Percentiles rank a stretch among this genome's conserved stretches.
Evolutionary conservation across 2,797 vertebrate species (phyloP).

Genomic region (Acanthiza pusilla): DNA sequence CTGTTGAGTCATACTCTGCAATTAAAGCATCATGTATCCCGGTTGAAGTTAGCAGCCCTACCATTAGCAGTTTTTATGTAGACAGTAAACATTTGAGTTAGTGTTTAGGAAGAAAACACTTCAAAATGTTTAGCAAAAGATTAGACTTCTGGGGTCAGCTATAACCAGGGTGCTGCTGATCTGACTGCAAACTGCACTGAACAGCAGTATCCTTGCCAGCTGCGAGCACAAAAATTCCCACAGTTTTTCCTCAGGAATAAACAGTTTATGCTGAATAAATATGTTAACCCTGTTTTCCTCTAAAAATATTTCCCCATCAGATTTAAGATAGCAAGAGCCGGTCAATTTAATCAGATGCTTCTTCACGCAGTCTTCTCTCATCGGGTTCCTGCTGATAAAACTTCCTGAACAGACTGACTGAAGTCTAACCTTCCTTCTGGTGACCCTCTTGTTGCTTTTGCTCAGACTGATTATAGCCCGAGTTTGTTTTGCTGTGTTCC

Average conservation of each 20-base stretch:
- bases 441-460: neutral
- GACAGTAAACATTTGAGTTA: neutral
- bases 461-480: neutral
- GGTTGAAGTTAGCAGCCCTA: neutral
- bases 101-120: conserved; percentile 35
- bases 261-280: neutral
- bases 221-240: neutral
- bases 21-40: neutral
- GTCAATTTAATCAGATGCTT: neutral
- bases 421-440: neutral
- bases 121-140: conserved; percentile 18
- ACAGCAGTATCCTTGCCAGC: neutral
- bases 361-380: neutral
- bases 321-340: neutral
- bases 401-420: neutral
- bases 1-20: neutral
- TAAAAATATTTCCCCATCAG: neutral
- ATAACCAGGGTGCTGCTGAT: neutral
- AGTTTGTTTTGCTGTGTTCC: neutral
- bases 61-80: neutral
- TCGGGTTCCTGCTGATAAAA: neutral
- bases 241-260: neutral
- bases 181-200: neutral
- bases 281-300: neutral
- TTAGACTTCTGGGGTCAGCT: neutral